Evolutionary conservation across 2,888 invertebrate species (phyloP).

Genomic region (Epirrita christyi): DNA sequence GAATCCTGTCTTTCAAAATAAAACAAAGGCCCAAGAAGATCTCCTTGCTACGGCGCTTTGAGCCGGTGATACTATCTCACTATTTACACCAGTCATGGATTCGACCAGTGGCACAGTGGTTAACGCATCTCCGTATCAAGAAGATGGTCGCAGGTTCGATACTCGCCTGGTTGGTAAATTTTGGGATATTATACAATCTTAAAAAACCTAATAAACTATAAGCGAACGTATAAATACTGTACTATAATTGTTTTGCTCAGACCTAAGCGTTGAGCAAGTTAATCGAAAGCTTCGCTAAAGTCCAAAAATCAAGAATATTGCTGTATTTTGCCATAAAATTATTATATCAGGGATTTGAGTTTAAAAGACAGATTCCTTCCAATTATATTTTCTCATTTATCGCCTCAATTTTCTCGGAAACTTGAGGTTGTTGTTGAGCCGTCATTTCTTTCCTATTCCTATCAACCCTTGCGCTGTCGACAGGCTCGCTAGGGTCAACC

Average conservation of each 20-base stretch:
- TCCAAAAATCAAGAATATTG: background rate
- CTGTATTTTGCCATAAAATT: background rate
- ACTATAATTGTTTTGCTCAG: too few species aligned
- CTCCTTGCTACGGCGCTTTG: conserved; percentile 17
- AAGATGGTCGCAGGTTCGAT: too few species aligned
- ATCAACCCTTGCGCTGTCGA: conserved; percentile 74
- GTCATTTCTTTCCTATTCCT: conserved; percentile 81
- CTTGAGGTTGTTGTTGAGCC: conserved; percentile 62
- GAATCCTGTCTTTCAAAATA: conserved; percentile 6
- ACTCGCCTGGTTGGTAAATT: too few species aligned
- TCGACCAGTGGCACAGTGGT: too few species aligned
- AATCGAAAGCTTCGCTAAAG: conserved; percentile 11
- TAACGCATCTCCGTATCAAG: too few species aligned
- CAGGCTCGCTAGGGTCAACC: conserved; percentile 67
- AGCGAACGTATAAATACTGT: too few species aligned
- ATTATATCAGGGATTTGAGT: background rate
- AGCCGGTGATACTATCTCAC: too few species aligned
- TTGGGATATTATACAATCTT: too few species aligned
- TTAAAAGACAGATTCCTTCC: conserved; percentile 9
- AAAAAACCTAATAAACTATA: too few species aligned
- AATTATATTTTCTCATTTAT: conserved; percentile 40
- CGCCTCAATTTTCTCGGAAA: conserved; percentile 67
- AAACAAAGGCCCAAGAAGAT: background rate
- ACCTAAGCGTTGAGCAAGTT: background rate
- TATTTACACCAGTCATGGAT: too few species aligned